Evolutionary conservation across 2,113 vertebrate genomes (phyloP).

Genomic region (Gobius niger): DNA sequence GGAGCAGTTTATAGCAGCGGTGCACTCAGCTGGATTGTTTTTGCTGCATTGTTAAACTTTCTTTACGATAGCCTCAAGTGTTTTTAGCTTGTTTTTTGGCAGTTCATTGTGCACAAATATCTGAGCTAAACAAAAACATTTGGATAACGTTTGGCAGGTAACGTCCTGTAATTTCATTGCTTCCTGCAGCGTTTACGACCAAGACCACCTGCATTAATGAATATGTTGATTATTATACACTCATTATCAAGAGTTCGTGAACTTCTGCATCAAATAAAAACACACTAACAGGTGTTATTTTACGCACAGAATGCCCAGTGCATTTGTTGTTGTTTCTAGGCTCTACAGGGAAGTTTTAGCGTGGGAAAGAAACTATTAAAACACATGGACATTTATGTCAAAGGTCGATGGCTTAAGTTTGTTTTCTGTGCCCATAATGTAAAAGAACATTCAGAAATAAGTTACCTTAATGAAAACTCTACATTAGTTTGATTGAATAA

Average conservation of each 20-base stretch:
- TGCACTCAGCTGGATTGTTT: constrained; percentile 2
- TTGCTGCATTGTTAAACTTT: constrained; percentile 6
- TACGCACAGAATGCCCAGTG: constrained; percentile 2
- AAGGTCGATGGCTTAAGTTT: background rate
- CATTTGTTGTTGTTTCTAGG: background rate
- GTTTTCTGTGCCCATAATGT: background rate
- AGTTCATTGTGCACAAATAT: background rate
- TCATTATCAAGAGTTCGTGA: background rate
- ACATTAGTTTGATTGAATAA: too few species aligned
- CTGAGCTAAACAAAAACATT: constrained; percentile 4
- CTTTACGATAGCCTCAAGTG: constrained; percentile 3
- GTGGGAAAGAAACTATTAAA: constrained; percentile 13
- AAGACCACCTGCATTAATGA: constrained; percentile 18
- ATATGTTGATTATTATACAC: constrained; percentile 9
- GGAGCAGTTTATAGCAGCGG: background rate
- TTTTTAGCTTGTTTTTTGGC: constrained; percentile 7
- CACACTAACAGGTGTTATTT: constrained; percentile 5
- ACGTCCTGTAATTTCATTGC: constrained; percentile 8
- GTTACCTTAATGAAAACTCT: too few species aligned
- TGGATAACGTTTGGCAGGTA: constrained; percentile 8
- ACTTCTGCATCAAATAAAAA: background rate
- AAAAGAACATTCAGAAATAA: background rate
- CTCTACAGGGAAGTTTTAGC: constrained; percentile 2
- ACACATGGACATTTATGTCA: background rate
- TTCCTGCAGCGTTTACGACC: constrained; percentile 7